Conservation (phyloP, 2,797 vertebrate species). For the Sardinella longiceps region DNA sequence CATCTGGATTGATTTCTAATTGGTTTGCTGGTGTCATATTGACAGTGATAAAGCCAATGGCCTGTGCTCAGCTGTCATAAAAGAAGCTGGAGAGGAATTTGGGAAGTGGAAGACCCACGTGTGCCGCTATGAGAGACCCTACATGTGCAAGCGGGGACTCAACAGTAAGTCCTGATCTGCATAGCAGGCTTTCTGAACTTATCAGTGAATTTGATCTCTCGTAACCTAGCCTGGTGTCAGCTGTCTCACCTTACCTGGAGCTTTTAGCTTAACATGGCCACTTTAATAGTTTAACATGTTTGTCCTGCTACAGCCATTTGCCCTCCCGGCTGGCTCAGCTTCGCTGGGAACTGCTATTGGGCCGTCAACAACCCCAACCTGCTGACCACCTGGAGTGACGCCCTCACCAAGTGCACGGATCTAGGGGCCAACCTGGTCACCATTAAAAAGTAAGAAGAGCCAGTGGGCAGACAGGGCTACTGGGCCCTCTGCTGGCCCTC, state of each 20-base stretch:
- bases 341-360: slow-evolving; percentile 77
- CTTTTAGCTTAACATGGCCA: slow-evolving; percentile 2
- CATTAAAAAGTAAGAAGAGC: slow-evolving; percentile 69
- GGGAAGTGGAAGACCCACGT: slow-evolving; percentile 73
- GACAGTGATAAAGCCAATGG: slow-evolving; percentile 67
- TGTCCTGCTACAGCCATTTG: slow-evolving; percentile 70
- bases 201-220: background rate
- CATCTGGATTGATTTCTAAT: background rate
- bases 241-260: background rate
- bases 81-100: slow-evolving; percentile 57
- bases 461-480: background rate
- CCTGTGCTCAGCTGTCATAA: slow-evolving; percentile 68
- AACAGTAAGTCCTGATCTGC: slow-evolving; percentile 69
- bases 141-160: slow-evolving; percentile 76
- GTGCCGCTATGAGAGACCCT: slow-evolving; percentile 76
- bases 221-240: background rate
- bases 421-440: slow-evolving; percentile 68
- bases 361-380: slow-evolving; percentile 73
- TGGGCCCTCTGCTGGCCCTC: background rate
- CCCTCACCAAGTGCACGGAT: slow-evolving; percentile 62
- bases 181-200: background rate
- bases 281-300: slow-evolving; percentile 21
- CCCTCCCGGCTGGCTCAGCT: slow-evolving; percentile 75
- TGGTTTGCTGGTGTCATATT: slow-evolving; percentile 25
- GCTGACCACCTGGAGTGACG: slow-evolving; percentile 77